A percentile compares a stretch with the other conserved stretches of the same genome.
These are phyloP conservation scores for Myripristis murdjan DNA, from an alignment of 2,797 vertebrate genomes.

Conservation along the genomic window DNA sequence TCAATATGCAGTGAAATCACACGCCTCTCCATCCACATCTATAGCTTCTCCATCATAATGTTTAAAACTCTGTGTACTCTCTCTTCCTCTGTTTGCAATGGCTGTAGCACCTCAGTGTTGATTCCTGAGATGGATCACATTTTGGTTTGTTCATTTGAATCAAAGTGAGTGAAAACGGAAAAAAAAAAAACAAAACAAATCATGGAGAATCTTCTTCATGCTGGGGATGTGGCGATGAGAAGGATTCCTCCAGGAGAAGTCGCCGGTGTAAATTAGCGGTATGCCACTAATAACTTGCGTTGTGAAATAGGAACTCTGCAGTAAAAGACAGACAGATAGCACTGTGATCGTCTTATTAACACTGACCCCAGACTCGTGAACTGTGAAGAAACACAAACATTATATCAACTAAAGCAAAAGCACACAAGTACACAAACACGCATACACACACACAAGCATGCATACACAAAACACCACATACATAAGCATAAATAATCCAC, in stretches of 20 bases:
- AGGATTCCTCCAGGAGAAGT: constrained; percentile 9
- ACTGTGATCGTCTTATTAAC: constrained; percentile 86
- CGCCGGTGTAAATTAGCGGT: constrained; percentile 3
- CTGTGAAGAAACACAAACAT: constrained; percentile 77
- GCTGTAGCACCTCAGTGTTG: constrained; percentile 53
- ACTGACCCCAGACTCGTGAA: constrained; percentile 87
- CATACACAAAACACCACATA: too few species aligned
- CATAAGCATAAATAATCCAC: constrained; percentile 27
- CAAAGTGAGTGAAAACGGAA: constrained; percentile 21
- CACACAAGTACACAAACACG: constrained; percentile 17
- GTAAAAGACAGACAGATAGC: constrained; percentile 80
- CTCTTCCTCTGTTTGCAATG: constrained; percentile 41
- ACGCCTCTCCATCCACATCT: constrained; percentile 48
- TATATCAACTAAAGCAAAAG: constrained; percentile 45
- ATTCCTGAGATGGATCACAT: constrained; percentile 10
- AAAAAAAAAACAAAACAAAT: too few species aligned
- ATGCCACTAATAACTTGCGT: constrained; percentile 6
- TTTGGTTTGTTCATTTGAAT: constrained; percentile 25
- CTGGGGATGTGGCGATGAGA: constrained; percentile 19
- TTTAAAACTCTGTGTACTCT: constrained; percentile 25
- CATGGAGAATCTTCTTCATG: constrained; percentile 18
- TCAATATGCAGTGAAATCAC: constrained; percentile 70
- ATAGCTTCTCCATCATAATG: constrained; percentile 31
- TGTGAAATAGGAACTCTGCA: constrained; percentile 45
- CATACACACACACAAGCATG: constrained; percentile 33